Base-by-base conservation (phyloP, 1,140 invertebrate species). In the Armadillidium nasatum region DNA sequence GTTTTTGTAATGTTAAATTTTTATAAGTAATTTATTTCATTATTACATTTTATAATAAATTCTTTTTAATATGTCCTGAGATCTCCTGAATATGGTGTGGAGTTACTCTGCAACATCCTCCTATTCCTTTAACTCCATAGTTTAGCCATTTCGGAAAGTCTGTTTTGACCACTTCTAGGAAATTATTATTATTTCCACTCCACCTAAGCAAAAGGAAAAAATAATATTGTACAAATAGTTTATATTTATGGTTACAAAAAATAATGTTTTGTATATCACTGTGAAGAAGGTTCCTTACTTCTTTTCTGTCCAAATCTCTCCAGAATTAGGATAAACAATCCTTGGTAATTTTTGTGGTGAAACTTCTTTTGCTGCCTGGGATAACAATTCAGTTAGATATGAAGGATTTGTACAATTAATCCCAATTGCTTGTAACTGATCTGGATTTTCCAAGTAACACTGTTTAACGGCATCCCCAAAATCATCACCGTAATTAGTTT, bases 351-450 rank as follows among this genome's bases (percentile, higher is more conserved):
- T 85, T 85, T 44, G 81, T 72, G 68, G 68, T 46, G 23, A 10
- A 50, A 83, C 60, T 68, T 86, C 79, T 50, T 82, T 82, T 72
- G 86, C 85, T 45, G 90, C 84, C 50, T 84, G 84, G 72, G 84
- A 82, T 19, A 93, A 84, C 0, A 93, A 83, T 0, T 87, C 83
- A 0, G 83, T 83, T 4, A 92, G 87, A 81, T 85, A 82, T 33
- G 85, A 84, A 2, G 93, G 91, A 72, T 88, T 85, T 0, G 93
- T 87, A 84, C 95, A 97, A 84, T 97, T 97, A 0, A 94, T 88
- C 0, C 95, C 95, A 70, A 96, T 88, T 3, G 90, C 94, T 46
- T 91, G 85, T 46, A 93, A 86, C 84, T 93, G 90, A 19, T 89
- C 85, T 4, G 88, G 88, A 81, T 88, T 88, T 33, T 83, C 83